Percentiles rank a stretch among this genome's conserved stretches.
Evolutionary conservation across 2,888 invertebrate genomes (phyloP).

Genomic region (Parapristionchus giblindavisi): DNA sequence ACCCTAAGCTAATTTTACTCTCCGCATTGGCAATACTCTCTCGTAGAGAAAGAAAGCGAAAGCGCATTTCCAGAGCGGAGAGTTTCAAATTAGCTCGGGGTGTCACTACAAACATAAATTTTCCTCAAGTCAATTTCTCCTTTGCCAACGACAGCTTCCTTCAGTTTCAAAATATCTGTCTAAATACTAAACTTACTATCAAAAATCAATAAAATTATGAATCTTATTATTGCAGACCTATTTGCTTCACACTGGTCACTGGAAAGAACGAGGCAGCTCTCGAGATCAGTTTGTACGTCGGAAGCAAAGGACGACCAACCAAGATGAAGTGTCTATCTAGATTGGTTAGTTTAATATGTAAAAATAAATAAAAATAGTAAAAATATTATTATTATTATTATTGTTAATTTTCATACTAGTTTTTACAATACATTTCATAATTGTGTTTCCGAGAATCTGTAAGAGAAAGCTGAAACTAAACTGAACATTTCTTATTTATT

Average conservation of each 20-base stretch:
- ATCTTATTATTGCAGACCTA: neutral
- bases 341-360: neutral
- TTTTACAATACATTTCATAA: no score
- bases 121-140: neutral
- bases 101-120: neutral
- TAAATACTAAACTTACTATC: neutral
- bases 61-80: no score
- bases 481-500: neutral
- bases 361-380: neutral
- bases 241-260: slow-evolving; percentile 7
- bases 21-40: no score
- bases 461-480: no score
- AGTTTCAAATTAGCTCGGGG: no score
- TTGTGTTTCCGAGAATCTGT: no score
- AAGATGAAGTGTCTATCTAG: no score
- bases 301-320: neutral
- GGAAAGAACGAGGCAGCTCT: neutral
- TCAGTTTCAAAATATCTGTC: no score
- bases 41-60: no score
- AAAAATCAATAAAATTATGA: neutral
- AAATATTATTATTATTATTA: no score
- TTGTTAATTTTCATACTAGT: no score
- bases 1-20: no score
- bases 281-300: neutral
- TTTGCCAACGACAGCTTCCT: neutral